phyloP scores from a whole-genome alignment of 2,888 invertebrate genomes.

The Carcina quercana region DNA sequence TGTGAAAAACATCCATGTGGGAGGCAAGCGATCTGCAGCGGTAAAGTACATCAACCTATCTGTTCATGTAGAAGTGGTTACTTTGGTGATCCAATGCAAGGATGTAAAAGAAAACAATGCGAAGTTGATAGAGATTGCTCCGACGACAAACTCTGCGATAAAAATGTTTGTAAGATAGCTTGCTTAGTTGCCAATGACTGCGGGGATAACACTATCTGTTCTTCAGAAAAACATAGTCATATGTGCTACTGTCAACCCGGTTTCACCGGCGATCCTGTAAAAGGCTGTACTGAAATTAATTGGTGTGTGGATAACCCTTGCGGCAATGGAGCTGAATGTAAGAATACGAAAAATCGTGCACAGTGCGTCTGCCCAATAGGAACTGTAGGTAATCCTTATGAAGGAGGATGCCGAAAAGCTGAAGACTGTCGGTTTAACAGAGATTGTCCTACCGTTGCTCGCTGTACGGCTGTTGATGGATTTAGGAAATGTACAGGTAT shows the following conservation, averaged over 20 bases:
- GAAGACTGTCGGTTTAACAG: conserved; percentile 85
- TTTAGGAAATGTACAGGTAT: conserved; percentile 84
- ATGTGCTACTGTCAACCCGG: conserved; percentile 89
- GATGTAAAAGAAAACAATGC: conserved; percentile 88
- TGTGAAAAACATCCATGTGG: conserved; percentile 86
- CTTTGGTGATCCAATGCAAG: conserved; percentile 86
- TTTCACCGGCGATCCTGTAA: conserved; percentile 84
- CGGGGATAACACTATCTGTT: conserved; percentile 89
- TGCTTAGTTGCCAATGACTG: conserved; percentile 89
- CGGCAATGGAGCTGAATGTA: conserved; percentile 86
- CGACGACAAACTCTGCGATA: conserved; percentile 88
- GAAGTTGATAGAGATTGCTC: conserved; percentile 81
- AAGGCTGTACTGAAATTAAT: conserved; percentile 83
- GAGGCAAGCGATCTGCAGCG: conserved; percentile 86
- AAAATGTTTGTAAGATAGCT: conserved; percentile 89
- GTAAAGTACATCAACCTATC: conserved; percentile 81
- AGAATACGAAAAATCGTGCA: conserved; percentile 85
- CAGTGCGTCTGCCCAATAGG: conserved; percentile 86
- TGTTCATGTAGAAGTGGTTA: conserved; percentile 88
- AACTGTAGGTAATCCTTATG: conserved; percentile 89
- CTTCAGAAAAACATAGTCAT: conserved; percentile 86
- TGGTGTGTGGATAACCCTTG: conserved; percentile 87
- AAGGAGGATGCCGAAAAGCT: conserved; percentile 87
- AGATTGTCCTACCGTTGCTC: conserved; percentile 88
- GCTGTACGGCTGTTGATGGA: conserved; percentile 82